Base-by-base conservation (phyloP, 2,888 invertebrate genomes). In the Gari tellinella region DNA sequence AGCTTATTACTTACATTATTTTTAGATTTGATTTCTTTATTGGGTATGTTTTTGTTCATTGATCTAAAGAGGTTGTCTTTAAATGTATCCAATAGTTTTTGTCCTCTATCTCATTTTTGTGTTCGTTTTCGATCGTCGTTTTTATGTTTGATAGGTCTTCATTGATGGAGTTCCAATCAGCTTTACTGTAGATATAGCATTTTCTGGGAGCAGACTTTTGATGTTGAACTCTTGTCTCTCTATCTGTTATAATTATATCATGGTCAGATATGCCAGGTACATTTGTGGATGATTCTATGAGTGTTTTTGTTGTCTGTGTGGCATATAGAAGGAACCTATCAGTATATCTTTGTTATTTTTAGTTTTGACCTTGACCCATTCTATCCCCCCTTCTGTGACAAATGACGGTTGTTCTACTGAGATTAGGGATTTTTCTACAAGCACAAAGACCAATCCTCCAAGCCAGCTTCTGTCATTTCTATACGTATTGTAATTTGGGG, bases 241-340 rank as follows among this genome's bases (percentile, higher is more conserved):
- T 31, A 31, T 31, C 31, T 65, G 57, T 15, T 64, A 56, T 41
- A 72, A 67, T 1, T 25, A 55, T 2, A 61, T 62, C 66, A 40
- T 68, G 76, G 37, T 76, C 72, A 1, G 66, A 62, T 1, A 75
- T 53, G 2, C 68, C 64, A 15, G 68, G 64, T 5, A 40, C 53
- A 19, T 37, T 63, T 17, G 60, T 4, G 4, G 53, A 31, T 14
- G 56, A 66, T 53, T 70, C 72, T 15, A 72, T 43, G n/a, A 72
- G 52, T 1, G 72, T 53, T n/a, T n/a, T n/a, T n/a, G n/a, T n/a
- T n/a, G n/a, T n/a, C n/a, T n/a, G n/a, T n/a, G n/a, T n/a, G n/a
- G n/a, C n/a, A n/a, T n/a, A n/a, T n/a, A n/a, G n/a, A n/a, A n/a
- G n/a, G n/a, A n/a, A n/a, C n/a, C n/a, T n/a, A n/a, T n/a, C n/a